These are phyloP conservation scores for Diplazon laetatorius DNA, from an alignment of 2,888 invertebrate genomes.

Conservation along the genomic window DNA sequence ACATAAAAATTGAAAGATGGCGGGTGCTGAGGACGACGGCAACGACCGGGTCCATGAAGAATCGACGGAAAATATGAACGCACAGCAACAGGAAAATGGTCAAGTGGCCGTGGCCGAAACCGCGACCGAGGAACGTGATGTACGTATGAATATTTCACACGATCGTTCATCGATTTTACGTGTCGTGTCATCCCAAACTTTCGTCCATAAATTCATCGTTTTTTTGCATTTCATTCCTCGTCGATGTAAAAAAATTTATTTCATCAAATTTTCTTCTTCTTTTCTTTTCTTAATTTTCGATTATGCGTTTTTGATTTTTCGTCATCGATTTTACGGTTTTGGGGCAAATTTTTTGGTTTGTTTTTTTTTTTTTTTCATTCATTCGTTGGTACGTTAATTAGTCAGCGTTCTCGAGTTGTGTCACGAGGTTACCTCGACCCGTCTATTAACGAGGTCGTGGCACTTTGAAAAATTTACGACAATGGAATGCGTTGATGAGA, in stretches of 20 bases:
- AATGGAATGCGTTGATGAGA: too few species aligned
- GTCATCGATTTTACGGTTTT: too few species aligned
- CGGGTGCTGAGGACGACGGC: conserved; percentile 69
- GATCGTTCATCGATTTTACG: too few species aligned
- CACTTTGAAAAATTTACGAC: too few species aligned
- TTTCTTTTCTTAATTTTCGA: too few species aligned
- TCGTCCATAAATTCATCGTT: not conserved
- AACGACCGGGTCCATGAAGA: conserved; percentile 58
- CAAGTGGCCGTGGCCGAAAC: conserved; percentile 71
- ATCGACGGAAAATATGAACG: conserved; percentile 69
- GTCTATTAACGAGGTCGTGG: too few species aligned
- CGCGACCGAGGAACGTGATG: conserved; percentile 73
- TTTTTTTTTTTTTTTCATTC: not conserved
- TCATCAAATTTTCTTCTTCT: not conserved
- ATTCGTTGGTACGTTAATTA: not conserved
- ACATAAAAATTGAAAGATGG: conserved; percentile 62
- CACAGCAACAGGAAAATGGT: conserved; percentile 70
- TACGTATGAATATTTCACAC: conserved; percentile 62
- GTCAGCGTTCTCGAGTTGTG: too few species aligned
- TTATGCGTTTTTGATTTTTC: too few species aligned
- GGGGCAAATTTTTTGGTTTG: too few species aligned
- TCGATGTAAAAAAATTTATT: not conserved
- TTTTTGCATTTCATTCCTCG: not conserved
- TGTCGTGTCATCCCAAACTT: not conserved
- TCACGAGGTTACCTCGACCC: too few species aligned